These are phyloP conservation scores for Pachypanchax playfairii DNA, from an alignment of 2,113 vertebrate species.

Conservation along the genomic window DNA sequence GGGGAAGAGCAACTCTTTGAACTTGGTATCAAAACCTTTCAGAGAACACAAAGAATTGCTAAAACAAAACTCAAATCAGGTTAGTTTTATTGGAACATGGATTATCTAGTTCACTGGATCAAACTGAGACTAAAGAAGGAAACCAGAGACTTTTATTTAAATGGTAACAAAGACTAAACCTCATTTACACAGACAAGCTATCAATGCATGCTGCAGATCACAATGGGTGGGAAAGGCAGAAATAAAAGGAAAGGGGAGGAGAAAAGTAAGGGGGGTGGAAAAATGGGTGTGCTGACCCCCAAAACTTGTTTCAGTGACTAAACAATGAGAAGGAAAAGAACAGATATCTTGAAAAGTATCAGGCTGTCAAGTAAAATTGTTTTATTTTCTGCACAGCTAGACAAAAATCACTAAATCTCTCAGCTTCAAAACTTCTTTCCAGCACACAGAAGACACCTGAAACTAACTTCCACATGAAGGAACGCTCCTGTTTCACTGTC, in stretches of 20 bases:
- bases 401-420: slow-evolving; percentile 6
- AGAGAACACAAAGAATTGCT: slow-evolving; percentile 20
- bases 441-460: slow-evolving; percentile 35
- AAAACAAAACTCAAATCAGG: too few species aligned
- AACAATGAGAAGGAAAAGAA: slow-evolving; percentile 56
- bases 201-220: slow-evolving; percentile 61
- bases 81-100: too few species aligned
- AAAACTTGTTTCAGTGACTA: slow-evolving; percentile 53
- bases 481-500: slow-evolving; percentile 1
- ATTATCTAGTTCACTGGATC: slow-evolving; percentile 52
- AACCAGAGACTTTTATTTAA: slow-evolving; percentile 9
- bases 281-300: slow-evolving; percentile 44
- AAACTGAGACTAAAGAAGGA: slow-evolving; percentile 33
- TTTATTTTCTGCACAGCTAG: slow-evolving; percentile 16
- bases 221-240: slow-evolving; percentile 53
- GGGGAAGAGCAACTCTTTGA: slow-evolving; percentile 40
- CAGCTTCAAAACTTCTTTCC: slow-evolving; percentile 14
- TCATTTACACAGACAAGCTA: slow-evolving; percentile 60
- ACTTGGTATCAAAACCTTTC: slow-evolving; percentile 33
- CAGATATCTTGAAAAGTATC: slow-evolving; percentile 1
- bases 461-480: slow-evolving; percentile 28
- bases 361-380: slow-evolving; percentile 4
- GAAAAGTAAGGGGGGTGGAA: not conserved
- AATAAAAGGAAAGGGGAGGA: slow-evolving; percentile 17
- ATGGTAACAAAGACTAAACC: slow-evolving; percentile 20